phyloP scores from a whole-genome alignment of 2,113 vertebrate genomes.

The Halichoeres trimaculatus region DNA sequence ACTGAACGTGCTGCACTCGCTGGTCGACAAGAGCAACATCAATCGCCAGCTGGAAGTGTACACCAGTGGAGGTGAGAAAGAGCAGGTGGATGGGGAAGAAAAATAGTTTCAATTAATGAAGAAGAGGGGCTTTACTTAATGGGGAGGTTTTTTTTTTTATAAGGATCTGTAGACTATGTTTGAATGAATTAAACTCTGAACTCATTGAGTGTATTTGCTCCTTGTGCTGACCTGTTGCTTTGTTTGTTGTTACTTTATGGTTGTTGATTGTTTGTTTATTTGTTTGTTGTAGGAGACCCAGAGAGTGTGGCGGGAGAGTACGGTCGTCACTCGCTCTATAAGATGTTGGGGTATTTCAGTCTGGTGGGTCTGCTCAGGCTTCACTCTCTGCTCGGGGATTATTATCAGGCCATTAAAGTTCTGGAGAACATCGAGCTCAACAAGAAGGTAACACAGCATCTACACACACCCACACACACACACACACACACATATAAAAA shows the following conservation, averaged over 20 bases:
- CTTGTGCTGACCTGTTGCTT: not conserved
- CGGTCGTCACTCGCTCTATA: slow-evolving; percentile 96
- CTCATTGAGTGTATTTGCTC: not conserved
- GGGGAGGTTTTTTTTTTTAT: no score
- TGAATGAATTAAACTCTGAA: no score
- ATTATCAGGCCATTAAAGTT: slow-evolving; percentile 99
- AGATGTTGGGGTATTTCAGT: slow-evolving; percentile 99
- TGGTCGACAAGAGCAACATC: slow-evolving; percentile 99
- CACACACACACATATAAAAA: no score
- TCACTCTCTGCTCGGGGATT: slow-evolving; percentile 96
- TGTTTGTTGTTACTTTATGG: no score
- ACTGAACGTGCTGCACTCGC: slow-evolving; percentile 96
- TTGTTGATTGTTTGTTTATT: not conserved
- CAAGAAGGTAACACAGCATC: slow-evolving; percentile 89
- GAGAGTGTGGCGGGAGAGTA: slow-evolving; percentile 99
- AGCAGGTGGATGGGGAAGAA: not conserved
- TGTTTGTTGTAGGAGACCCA: slow-evolving; percentile 91
- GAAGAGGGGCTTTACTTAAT: no score
- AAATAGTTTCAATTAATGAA: no score
- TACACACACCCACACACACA: no score
- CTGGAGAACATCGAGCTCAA: slow-evolving; percentile 99
- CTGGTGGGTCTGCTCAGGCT: slow-evolving; percentile 95
- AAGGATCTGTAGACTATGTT: no score
- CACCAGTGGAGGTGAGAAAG: slow-evolving; percentile 92
- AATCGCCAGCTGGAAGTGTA: slow-evolving; percentile 98